Percentiles rank a stretch among this genome's conserved stretches.
phyloP scores from a whole-genome alignment of 1,140 invertebrate genomes.

The Cotesia glomerata region DNA sequence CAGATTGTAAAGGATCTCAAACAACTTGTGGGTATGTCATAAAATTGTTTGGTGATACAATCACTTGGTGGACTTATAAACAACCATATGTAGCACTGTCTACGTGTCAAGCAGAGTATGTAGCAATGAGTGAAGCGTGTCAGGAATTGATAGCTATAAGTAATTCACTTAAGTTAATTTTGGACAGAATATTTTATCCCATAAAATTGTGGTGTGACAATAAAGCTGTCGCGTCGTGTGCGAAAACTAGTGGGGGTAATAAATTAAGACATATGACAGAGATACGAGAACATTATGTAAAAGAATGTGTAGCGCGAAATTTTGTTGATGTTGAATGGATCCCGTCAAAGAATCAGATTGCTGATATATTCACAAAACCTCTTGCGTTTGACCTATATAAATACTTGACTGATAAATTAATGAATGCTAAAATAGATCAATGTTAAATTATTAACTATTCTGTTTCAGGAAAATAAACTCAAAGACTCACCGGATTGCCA shows the following conservation, averaged over 20 bases:
- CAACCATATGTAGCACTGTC: slow-evolving; percentile 26
- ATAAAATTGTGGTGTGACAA: slow-evolving; percentile 15
- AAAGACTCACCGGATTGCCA: no score
- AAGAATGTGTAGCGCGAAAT: slow-evolving; percentile 20
- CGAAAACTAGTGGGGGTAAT: slow-evolving; percentile 9
- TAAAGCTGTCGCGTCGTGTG: slow-evolving; percentile 8
- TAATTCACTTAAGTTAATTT: slow-evolving; percentile 18
- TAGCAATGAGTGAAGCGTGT: slow-evolving; percentile 28
- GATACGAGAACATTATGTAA: slow-evolving; percentile 23
- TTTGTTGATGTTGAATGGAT: slow-evolving; percentile 19
- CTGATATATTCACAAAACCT: slow-evolving; percentile 26
- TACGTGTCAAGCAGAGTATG: slow-evolving; percentile 29
- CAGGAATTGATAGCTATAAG: slow-evolving; percentile 14
- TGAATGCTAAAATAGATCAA: background rate
- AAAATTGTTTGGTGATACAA: slow-evolving; percentile 22
- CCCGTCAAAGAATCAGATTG: slow-evolving; percentile 15
- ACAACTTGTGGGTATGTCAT: slow-evolving; percentile 27
- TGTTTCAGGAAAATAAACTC: no score
- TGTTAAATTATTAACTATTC: no score
- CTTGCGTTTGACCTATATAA: slow-evolving; percentile 12
- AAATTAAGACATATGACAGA: slow-evolving; percentile 26
- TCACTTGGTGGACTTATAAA: slow-evolving; percentile 21
- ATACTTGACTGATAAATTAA: slow-evolving; percentile 6
- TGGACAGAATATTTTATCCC: slow-evolving; percentile 10
- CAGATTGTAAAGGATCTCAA: slow-evolving; percentile 23